Percentiles rank a stretch among this genome's conserved stretches.
These are phyloP conservation scores for Drosophila triauraria DNA, from an alignment of 1,140 invertebrate genomes.

Conservation along the genomic window DNA sequence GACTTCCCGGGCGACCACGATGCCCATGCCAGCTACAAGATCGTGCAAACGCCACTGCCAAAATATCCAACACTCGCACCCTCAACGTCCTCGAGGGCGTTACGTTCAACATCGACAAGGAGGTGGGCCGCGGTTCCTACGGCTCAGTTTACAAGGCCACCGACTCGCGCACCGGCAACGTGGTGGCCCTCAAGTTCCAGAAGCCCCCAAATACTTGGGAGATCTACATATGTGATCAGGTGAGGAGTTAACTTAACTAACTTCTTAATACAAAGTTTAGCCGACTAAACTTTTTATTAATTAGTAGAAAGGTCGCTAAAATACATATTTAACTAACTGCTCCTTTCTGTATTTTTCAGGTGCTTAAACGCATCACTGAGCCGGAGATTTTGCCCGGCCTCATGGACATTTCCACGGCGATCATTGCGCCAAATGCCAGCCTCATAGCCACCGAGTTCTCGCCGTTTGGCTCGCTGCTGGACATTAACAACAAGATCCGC, in stretches of 20 bases:
- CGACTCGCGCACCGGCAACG: conserved; percentile 86
- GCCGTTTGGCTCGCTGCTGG: conserved; percentile 92
- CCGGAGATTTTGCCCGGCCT: conserved; percentile 86
- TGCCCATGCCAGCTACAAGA: conserved; percentile 73
- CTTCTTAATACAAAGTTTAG: no score
- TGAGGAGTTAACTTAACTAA: conserved; percentile 85
- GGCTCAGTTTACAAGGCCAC: conserved; percentile 89
- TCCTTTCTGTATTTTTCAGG: conserved; percentile 30
- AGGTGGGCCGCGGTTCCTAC: conserved; percentile 91
- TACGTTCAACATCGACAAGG: conserved; percentile 90
- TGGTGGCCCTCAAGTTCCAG: conserved; percentile 91
- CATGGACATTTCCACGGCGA: conserved; percentile 89
- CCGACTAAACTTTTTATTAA: no score
- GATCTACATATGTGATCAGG: conserved; percentile 92
- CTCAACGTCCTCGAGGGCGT: conserved; percentile 86
- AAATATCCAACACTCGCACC: conserved; percentile 86
- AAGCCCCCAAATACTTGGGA: conserved; percentile 93
- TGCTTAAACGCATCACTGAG: conserved; percentile 67
- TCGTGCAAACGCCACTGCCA: conserved; percentile 79
- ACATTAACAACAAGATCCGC: conserved; percentile 91
- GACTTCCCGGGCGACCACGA: conserved; percentile 85
- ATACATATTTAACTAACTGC: no score
- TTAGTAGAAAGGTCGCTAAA: no score
- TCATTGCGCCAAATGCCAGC: conserved; percentile 91
- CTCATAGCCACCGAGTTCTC: conserved; percentile 93